These are phyloP conservation scores for Anhinga rufa DNA, from an alignment of 2,113 vertebrate species.

Conservation along the genomic window DNA sequence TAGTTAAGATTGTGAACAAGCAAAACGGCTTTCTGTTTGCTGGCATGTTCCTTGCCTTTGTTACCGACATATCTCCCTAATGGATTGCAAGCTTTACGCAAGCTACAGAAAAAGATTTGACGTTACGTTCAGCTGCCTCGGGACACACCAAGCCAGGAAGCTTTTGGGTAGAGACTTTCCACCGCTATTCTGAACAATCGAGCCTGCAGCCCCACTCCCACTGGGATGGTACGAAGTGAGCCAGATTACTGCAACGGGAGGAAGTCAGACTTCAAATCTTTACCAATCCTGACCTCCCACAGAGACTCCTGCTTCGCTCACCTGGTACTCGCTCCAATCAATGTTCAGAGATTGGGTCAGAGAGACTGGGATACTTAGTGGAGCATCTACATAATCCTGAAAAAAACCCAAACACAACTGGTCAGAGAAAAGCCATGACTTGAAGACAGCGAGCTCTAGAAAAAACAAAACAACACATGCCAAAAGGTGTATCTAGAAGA, in stretches of 20 bases:
- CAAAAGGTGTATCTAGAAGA: neutral
- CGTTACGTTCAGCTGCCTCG: neutral
- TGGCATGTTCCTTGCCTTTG: neutral
- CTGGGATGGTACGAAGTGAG: neutral
- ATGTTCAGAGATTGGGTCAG: slow-evolving; percentile 90
- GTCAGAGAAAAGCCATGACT: neutral
- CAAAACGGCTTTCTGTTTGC: neutral
- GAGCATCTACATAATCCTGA: slow-evolving; percentile 96
- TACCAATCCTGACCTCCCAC: neutral
- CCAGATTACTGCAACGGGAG: neutral
- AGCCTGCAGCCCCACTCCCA: neutral
- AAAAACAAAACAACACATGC: neutral
- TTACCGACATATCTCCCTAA: neutral
- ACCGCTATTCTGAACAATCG: neutral
- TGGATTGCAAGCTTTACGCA: neutral
- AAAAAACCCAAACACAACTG: neutral
- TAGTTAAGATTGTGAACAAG: neutral
- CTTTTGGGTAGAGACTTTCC: neutral
- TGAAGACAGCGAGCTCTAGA: neutral
- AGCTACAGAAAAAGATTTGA: neutral
- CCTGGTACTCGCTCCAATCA: slow-evolving; percentile 97
- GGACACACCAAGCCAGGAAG: neutral
- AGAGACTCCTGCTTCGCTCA: slow-evolving; percentile 49
- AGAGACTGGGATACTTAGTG: slow-evolving; percentile 87
- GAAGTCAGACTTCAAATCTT: neutral